A percentile compares a stretch with the other conserved stretches of the same genome.
phyloP scores from a whole-genome alignment of 1,140 invertebrate genomes.

The Drosophila sproati region DNA sequence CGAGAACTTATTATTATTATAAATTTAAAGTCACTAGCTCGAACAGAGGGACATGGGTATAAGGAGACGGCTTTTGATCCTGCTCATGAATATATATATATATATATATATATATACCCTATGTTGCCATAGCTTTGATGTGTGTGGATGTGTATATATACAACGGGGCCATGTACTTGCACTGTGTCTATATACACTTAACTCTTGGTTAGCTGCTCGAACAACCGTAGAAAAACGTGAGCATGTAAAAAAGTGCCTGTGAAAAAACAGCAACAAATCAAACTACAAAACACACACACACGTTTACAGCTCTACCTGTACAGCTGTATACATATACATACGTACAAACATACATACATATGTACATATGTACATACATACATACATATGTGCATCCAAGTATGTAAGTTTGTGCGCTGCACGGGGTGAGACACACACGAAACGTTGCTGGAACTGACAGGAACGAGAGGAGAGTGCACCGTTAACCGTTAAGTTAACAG shows the following conservation, averaged over 20 bases:
- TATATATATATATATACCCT: too few relatives aligned
- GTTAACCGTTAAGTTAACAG: too few relatives aligned
- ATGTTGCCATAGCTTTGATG: neutral
- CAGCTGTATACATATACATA: neutral
- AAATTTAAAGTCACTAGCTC: too few relatives aligned
- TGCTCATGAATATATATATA: too few relatives aligned
- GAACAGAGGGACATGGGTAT: too few relatives aligned
- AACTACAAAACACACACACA: neutral
- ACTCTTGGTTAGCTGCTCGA: slow-evolving; percentile 6
- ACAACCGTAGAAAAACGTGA: neutral
- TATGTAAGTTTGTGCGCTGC: slow-evolving; percentile 17
- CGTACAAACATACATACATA: neutral
- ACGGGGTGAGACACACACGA: slow-evolving; percentile 40
- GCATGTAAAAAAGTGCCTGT: neutral
- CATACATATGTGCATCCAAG: slow-evolving; percentile 6
- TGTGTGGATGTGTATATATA: slow-evolving; percentile 9
- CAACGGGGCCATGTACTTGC: slow-evolving; percentile 31
- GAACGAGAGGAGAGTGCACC: neutral
- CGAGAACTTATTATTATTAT: too few relatives aligned
- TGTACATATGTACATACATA: neutral
- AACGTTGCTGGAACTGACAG: slow-evolving; percentile 18
- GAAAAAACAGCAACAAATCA: slow-evolving; percentile 9
- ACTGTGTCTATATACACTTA: slow-evolving; percentile 16
- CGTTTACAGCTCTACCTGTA: neutral
- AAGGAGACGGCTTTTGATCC: too few relatives aligned